phyloP scores from a whole-genome alignment of 2,888 invertebrate genomes.

The Microctonus hyperodae region DNA sequence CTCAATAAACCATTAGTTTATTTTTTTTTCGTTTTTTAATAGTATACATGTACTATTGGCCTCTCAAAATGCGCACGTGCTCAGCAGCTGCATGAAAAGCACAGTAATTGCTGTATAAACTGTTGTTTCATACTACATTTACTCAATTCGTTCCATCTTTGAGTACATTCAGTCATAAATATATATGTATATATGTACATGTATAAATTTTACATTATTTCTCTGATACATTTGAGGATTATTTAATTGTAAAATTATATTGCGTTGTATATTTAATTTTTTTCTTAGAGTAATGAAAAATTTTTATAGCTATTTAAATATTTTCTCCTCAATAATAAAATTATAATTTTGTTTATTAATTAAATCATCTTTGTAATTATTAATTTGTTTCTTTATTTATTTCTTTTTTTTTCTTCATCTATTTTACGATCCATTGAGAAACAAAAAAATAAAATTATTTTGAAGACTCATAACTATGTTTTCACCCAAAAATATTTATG shows the following conservation, averaged over 20 bases:
- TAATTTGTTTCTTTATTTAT: too few species aligned
- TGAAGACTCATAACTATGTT: neutral
- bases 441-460: neutral
- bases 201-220: neutral
- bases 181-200: too few species aligned
- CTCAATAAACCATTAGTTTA: neutral
- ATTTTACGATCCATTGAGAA: neutral
- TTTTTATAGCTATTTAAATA: constrained; percentile 35
- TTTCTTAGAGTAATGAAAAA: constrained; percentile 39
- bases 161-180: neutral
- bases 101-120: constrained; percentile 2
- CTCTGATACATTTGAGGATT: neutral
- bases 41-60: neutral
- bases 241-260: constrained; percentile 23
- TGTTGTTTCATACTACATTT: constrained; percentile 13
- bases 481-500: too few species aligned
- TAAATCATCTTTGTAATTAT: neutral
- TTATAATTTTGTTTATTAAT: neutral
- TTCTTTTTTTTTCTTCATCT: neutral
- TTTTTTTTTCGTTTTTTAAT: neutral
- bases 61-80: constrained; percentile 2
- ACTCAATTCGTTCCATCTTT: constrained; percentile 9
- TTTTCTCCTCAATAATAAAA: neutral
- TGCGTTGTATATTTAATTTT: constrained; percentile 31
- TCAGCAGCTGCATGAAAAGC: constrained; percentile 10